These are phyloP conservation scores for Metacarcinus magister DNA, from an alignment of 2,888 invertebrate genomes.

Conservation along the genomic window DNA sequence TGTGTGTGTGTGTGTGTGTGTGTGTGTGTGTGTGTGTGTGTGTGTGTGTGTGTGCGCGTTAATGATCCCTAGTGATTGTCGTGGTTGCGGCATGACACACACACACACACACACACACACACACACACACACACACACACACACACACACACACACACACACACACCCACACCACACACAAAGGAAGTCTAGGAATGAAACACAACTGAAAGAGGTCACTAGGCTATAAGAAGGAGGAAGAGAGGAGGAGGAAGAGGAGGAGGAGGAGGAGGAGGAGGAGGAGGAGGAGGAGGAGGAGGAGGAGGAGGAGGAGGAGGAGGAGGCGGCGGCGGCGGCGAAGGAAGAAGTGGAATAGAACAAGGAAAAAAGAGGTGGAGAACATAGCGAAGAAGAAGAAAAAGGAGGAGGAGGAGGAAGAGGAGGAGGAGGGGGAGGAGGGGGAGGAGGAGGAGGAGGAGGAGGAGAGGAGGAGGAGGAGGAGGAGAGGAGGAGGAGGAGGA, in stretches of 20 bases:
- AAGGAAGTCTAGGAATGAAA: background rate
- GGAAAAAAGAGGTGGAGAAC: background rate
- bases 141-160: background rate
- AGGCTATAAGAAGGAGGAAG: too few species aligned
- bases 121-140: constrained; percentile 16
- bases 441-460: background rate
- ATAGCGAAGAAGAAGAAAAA: background rate
- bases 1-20: constrained; percentile 26
- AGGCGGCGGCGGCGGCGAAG: background rate
- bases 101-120: background rate
- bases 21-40: constrained; percentile 17
- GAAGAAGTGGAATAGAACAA: background rate
- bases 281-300: background rate
- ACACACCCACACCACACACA: constrained; percentile 42
- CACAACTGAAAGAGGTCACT: background rate
- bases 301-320: background rate
- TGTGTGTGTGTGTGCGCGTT: background rate
- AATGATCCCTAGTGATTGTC: background rate
- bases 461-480: background rate
- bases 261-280: background rate
- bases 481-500: background rate
- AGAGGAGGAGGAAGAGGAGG: background rate
- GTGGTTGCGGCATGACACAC: background rate
- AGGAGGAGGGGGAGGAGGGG: background rate
- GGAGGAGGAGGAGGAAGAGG: background rate